A percentile compares a stretch with the other conserved stretches of the same genome.
Conservation (phyloP, 2,888 invertebrate genomes). For the Theodoxus fluviatilis region DNA sequence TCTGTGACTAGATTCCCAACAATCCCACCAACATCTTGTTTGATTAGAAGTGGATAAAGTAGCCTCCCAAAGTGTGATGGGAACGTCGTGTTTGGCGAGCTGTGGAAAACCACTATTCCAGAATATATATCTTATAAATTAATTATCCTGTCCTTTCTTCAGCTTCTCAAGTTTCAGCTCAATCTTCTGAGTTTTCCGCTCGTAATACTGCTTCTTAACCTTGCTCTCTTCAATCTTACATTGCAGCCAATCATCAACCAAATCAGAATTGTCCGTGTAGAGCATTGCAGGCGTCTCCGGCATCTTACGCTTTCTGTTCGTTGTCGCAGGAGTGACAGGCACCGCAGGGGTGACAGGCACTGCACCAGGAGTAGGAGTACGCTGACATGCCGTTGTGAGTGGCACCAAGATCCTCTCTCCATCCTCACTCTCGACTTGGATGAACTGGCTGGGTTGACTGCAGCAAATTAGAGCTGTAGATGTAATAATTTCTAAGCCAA, state of each 20-base stretch:
- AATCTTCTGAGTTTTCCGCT: constrained; percentile 8
- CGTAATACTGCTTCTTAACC: constrained; percentile 6
- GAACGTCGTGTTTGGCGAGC: constrained; percentile 17
- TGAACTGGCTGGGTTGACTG: constrained; percentile 14
- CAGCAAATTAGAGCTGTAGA: constrained; percentile 18
- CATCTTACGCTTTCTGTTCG: constrained; percentile 15
- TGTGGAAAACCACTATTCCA: too few species aligned
- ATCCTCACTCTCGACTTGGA: constrained; percentile 15
- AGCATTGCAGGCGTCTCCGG: constrained; percentile 16
- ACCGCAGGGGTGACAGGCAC: constrained; percentile 18
- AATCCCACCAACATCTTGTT: not conserved
- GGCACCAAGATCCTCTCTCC: constrained; percentile 17
- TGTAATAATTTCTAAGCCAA: constrained; percentile 16
- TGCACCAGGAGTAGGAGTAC: not conserved
- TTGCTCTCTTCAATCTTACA: constrained; percentile 13
- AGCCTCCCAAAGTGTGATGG: constrained; percentile 12
- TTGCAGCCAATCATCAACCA: constrained; percentile 9
- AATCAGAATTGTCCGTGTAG: constrained; percentile 6
- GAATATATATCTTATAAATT: constrained; percentile 5
- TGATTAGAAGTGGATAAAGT: constrained; percentile 10
- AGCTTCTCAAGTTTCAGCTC: constrained; percentile 16
- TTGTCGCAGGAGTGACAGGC: constrained; percentile 16
- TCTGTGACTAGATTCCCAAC: constrained; percentile 11
- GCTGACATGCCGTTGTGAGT: constrained; percentile 11
- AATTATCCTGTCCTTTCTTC: constrained; percentile 16